Conservation (phyloP, 2,888 invertebrate genomes). For the Andrena camellia region DNA sequence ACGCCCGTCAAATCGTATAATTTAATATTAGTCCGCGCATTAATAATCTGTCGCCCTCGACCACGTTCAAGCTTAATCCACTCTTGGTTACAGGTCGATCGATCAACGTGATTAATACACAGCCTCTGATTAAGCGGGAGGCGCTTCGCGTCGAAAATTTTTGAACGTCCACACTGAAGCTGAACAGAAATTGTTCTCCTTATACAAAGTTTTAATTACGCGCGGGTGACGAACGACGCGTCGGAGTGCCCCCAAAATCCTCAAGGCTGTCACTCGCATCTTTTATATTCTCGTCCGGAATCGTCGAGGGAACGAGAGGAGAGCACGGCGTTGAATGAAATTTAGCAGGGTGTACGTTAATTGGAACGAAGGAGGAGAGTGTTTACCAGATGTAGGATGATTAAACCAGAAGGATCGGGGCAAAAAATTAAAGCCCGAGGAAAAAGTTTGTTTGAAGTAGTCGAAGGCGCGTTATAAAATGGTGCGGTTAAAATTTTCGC, state of each 20-base stretch:
- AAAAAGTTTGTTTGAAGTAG: not conserved
- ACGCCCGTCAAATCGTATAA: too few species aligned
- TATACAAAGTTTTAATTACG: constrained; percentile 44
- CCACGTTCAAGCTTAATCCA: not conserved
- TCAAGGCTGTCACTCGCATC: not conserved
- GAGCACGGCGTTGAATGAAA: not conserved
- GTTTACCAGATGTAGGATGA: not conserved
- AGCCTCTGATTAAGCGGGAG: not conserved
- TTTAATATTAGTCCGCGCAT: not conserved
- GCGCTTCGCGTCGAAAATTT: not conserved
- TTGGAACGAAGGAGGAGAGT: not conserved
- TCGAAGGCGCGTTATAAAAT: not conserved
- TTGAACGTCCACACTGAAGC: not conserved
- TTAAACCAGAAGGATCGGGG: not conserved
- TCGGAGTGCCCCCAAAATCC: not conserved
- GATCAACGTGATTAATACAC: not conserved
- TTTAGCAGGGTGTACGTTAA: not conserved
- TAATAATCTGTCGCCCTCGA: not conserved
- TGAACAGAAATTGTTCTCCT: constrained; percentile 19
- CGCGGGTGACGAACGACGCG: constrained; percentile 22
- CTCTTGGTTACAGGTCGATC: not conserved
- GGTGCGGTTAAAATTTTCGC: not conserved
- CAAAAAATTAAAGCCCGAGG: not conserved
- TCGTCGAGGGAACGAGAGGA: not conserved
- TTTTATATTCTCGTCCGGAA: not conserved